A percentile compares a stretch with the other conserved stretches of the same genome.
These are phyloP conservation scores for Xestia ashworthii DNA, from an alignment of 2,888 invertebrate species.

Conservation along the genomic window DNA sequence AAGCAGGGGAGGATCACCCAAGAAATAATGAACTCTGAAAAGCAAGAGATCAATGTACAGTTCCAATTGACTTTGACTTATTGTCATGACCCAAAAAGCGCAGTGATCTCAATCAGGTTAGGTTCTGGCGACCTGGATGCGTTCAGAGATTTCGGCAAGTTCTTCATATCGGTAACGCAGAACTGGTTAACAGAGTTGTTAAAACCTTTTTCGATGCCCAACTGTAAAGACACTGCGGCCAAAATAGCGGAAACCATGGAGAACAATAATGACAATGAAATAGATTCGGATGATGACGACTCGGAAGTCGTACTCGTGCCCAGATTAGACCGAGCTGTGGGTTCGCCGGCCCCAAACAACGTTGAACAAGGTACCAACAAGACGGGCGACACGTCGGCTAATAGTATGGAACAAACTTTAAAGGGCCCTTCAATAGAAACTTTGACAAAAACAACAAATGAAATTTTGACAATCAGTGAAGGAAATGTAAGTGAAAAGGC, in stretches of 20 bases:
- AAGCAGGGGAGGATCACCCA: slow-evolving; percentile 76
- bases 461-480: slow-evolving; percentile 14
- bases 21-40: slow-evolving; percentile 71
- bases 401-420: background rate
- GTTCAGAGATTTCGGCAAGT: slow-evolving; percentile 79
- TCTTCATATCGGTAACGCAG: slow-evolving; percentile 73
- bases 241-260: slow-evolving; percentile 63
- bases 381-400: background rate
- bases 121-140: slow-evolving; percentile 69
- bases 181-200: slow-evolving; percentile 74
- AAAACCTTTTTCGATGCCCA: slow-evolving; percentile 65
- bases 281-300: slow-evolving; percentile 55
- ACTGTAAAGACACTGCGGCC: slow-evolving; percentile 60
- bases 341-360: background rate
- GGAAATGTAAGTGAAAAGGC: background rate
- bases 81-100: slow-evolving; percentile 66
- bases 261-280: slow-evolving; percentile 35
- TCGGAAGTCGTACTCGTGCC: slow-evolving; percentile 41
- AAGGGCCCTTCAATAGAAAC: no score
- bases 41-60: slow-evolving; percentile 66
- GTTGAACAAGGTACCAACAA: background rate
- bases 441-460: slow-evolving; percentile 19
- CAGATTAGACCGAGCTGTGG: slow-evolving; percentile 5
- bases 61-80: slow-evolving; percentile 74
- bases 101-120: slow-evolving; percentile 65